phyloP scores from a whole-genome alignment of 2,113 vertebrate species.

The Odocoileus hemionus region DNA sequence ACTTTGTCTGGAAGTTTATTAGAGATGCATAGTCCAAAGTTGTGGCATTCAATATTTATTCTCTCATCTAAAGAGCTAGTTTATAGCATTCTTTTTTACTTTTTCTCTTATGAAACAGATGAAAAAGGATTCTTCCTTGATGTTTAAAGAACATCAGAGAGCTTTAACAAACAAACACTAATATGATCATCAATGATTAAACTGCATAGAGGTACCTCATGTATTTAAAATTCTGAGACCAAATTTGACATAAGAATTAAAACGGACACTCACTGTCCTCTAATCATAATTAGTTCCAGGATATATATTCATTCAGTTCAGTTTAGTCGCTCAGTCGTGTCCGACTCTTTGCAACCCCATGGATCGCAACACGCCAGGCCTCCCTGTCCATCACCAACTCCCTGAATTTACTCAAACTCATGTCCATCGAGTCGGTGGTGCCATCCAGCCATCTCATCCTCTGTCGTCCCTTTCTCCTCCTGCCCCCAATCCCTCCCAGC shows the following conservation, averaged over 20 bases:
- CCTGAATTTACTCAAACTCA: fast-evolving
- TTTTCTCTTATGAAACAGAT: conserved; percentile 37
- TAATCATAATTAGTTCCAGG: background rate
- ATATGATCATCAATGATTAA: conserved; percentile 53
- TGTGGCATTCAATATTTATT: conserved; percentile 57
- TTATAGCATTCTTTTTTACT: background rate
- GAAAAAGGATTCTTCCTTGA: conserved; percentile 47
- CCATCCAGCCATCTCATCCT: background rate
- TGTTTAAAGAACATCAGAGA: conserved; percentile 58
- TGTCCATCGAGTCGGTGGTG: background rate
- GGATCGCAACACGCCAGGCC: background rate
- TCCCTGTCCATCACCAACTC: background rate
- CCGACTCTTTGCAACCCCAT: background rate
- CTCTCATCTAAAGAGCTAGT: conserved; percentile 20
- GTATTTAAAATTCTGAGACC: conserved; percentile 30
- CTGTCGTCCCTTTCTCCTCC: background rate
- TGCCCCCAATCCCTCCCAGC: background rate
- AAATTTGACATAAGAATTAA: conserved; percentile 9
- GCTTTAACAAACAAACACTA: conserved; percentile 50
- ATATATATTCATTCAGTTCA: background rate
- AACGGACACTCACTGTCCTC: background rate
- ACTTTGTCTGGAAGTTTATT: conserved; percentile 52
- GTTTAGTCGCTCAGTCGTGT: background rate
- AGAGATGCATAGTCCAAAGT: conserved; percentile 41
- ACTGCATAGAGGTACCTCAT: background rate